These are phyloP conservation scores for Gymnothorax javanicus DNA, from an alignment of 2,797 vertebrate genomes.

Conservation along the genomic window DNA sequence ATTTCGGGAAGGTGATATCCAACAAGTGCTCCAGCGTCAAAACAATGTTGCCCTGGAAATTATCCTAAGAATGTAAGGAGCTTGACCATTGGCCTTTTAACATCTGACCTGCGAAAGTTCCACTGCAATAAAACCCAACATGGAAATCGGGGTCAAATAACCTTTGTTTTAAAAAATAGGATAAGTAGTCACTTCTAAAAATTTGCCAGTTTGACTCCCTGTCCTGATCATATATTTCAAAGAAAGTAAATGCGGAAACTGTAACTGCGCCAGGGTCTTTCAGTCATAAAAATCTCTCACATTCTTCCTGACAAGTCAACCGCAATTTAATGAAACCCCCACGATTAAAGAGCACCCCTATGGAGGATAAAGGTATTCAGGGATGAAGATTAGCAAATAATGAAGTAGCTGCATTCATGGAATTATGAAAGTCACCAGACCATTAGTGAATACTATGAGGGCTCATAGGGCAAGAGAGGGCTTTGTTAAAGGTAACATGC, in stretches of 20 bases:
- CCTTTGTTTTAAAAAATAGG: not conserved
- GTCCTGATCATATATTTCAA: not conserved
- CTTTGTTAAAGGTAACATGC: not conserved
- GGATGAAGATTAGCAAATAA: not conserved
- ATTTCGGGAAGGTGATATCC: not conserved
- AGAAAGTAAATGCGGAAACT: not conserved
- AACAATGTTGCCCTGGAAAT: not conserved
- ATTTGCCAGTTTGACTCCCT: not conserved
- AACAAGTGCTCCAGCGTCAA: not conserved
- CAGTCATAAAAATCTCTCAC: not conserved
- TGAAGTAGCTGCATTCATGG: not conserved
- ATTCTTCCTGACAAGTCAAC: not conserved
- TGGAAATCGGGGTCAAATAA: not conserved
- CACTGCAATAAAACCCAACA: not conserved
- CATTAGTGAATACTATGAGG: not conserved
- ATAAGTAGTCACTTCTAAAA: not conserved
- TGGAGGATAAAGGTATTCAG: not conserved
- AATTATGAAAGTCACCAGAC: not conserved
- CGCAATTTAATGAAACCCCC: not conserved
- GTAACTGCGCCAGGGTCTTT: not conserved
- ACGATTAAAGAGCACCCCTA: not conserved
- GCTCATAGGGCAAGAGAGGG: not conserved
- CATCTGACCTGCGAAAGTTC: not conserved
- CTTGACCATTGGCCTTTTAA: not conserved
- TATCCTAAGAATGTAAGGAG: not conserved